phyloP scores from a whole-genome alignment of 2,113 vertebrate species.

The Paedocypris sp. region DNA sequence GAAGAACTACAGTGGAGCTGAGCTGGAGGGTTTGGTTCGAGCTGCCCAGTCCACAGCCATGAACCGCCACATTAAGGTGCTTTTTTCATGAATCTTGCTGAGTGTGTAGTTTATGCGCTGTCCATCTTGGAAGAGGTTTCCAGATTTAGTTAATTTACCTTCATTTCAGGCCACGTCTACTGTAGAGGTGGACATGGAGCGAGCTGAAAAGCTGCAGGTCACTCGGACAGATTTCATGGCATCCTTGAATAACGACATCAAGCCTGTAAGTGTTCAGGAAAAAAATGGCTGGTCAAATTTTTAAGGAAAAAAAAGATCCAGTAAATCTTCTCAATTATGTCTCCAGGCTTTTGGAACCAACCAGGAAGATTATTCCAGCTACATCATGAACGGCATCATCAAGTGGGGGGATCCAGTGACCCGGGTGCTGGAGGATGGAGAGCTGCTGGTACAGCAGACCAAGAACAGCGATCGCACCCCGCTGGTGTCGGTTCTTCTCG shows the following conservation, averaged over 20 bases:
- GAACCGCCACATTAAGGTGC: slow-evolving; percentile 97
- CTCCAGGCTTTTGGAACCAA: slow-evolving; percentile 91
- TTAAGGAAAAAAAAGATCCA: neutral
- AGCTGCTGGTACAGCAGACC: slow-evolving; percentile 90
- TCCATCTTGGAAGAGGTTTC: too few relatives aligned
- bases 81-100: too few relatives aligned
- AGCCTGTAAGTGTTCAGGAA: slow-evolving; percentile 78
- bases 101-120: too few relatives aligned
- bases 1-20: slow-evolving; percentile 96
- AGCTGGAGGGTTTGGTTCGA: slow-evolving; percentile 88
- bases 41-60: slow-evolving; percentile 96
- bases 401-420: slow-evolving; percentile 95
- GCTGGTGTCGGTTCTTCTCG: slow-evolving; percentile 85
- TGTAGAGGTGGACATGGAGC: slow-evolving; percentile 96
- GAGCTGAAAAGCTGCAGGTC: slow-evolving; percentile 88
- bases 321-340: neutral
- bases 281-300: neutral
- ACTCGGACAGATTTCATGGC: slow-evolving; percentile 82
- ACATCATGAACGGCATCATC: slow-evolving; percentile 97
- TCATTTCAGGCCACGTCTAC: slow-evolving; percentile 78
- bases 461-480: slow-evolving; percentile 98
- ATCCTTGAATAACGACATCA: slow-evolving; percentile 93
- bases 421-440: slow-evolving; percentile 85
- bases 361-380: slow-evolving; percentile 93
- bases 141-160: too few relatives aligned